phyloP scores from a whole-genome alignment of 2,113 vertebrate species.

The Eurypyga helias region DNA sequence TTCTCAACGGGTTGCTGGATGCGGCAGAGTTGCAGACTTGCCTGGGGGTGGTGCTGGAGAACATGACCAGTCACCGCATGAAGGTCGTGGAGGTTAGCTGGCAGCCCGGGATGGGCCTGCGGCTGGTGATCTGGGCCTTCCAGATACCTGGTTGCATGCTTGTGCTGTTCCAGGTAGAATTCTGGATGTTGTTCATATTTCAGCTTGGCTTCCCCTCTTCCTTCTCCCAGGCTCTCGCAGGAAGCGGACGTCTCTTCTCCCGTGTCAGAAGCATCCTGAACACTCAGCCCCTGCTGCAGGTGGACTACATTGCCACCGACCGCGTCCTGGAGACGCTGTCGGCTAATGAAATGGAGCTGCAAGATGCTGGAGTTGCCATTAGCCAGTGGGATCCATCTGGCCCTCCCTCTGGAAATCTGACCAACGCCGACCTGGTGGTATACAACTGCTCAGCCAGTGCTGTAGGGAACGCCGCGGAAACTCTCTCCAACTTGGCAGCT shows the following conservation, averaged over 20 bases:
- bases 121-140: not conserved
- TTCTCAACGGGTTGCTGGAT: slow-evolving; percentile 86
- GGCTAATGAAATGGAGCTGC: slow-evolving; percentile 67
- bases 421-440: slow-evolving; percentile 82
- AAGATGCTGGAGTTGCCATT: slow-evolving; percentile 65
- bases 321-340: slow-evolving; percentile 67
- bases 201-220: not conserved
- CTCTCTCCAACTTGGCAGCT: slow-evolving; percentile 84
- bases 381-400: slow-evolving; percentile 85
- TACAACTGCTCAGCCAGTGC: slow-evolving; percentile 81
- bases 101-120: not conserved
- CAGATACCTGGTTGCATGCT: not conserved
- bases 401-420: slow-evolving; percentile 72
- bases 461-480: slow-evolving; percentile 34
- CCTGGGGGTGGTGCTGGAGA: slow-evolving; percentile 87
- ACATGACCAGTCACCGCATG: slow-evolving; percentile 77
- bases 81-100: slow-evolving; percentile 89
- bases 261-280: slow-evolving; percentile 81
- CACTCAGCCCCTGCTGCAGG: slow-evolving; percentile 84
- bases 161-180: not conserved
- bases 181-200: not conserved
- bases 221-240: slow-evolving; percentile 82
- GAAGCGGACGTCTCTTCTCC: slow-evolving; percentile 83
- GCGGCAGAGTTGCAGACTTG: slow-evolving; percentile 81
- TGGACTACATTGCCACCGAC: slow-evolving; percentile 89